Evolutionary conservation across 2,888 invertebrate genomes (phyloP), one percentile per base, ranked within the genome.

Genomic region (Molanna angustata): DNA sequence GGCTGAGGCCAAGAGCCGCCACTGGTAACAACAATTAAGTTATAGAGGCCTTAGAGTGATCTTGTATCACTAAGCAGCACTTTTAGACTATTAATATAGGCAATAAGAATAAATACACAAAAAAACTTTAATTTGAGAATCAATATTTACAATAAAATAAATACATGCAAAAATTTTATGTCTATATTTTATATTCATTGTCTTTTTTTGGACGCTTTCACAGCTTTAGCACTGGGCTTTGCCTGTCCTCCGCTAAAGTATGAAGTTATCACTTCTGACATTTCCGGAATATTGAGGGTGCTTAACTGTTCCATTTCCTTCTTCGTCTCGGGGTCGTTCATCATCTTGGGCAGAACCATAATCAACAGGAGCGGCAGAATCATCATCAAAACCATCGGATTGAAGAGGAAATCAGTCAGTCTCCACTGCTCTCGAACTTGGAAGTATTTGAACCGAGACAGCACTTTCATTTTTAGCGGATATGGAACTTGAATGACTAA

Each of bases 321-420:
- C 67, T 95, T 92, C 2, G 97, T 91, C 69, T 98, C 96, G 3
- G 97, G 96, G 72, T 98, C 98, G 66, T 94, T 96, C 87, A 98
- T 91, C 83, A 97, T 86, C 71, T 95, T 96, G 1, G 97, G 96
- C 64, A 97, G 72, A 57, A 97, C 80, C 85, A 96, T 89, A 62
- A 98, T 89, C 4, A 97, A 75, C 3, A 96, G 67, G 21, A 97
- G 73, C 0, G 97, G 97, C 59, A 97, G 69, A 17, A 97, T 84
- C 96, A 97, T 98, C 91, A 97, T 97, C 57, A 98, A 80, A 3
- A 97, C 91, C 96, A 97, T 97, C 2, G 97, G 97, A 70, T 92
- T 96, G 70, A 96, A 90, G 22, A 99, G 71, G 71, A 98, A 91
- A 74, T 99, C 98, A 0, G 96, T 96, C 9, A 97, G 77, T 66